Conservation (phyloP, 2,113 vertebrate genomes). For the Galemys pyrenaicus region DNA sequence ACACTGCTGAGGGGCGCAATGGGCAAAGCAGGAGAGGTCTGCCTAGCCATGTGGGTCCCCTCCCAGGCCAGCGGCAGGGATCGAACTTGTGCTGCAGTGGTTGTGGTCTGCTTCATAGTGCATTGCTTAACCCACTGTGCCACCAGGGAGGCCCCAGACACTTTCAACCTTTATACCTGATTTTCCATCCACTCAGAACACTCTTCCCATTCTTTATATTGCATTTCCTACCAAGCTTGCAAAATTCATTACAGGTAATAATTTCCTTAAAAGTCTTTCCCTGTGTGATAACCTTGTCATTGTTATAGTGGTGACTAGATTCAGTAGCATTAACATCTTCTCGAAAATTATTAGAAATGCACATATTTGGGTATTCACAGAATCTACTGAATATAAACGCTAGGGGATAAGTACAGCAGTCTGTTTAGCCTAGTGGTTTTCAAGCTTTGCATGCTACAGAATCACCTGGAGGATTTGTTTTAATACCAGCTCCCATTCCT, state of each 20-base stretch:
- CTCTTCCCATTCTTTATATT: not conserved
- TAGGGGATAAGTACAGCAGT: not conserved
- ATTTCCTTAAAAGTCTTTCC: not conserved
- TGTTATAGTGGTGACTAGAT: not conserved
- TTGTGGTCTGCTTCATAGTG: no score
- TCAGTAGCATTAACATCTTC: not conserved
- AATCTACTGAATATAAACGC: not conserved
- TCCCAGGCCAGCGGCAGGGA: no score
- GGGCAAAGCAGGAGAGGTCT: no score
- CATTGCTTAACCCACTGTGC: no score
- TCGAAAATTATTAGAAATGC: conserved; percentile 38
- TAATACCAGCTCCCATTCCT: not conserved
- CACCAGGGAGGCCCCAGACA: no score
- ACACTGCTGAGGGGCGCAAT: no score
- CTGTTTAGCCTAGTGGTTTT: not conserved
- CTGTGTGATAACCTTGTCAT: not conserved
- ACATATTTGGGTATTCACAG: not conserved
- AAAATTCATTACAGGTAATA: not conserved
- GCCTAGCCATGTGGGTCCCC: no score
- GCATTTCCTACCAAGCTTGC: not conserved
- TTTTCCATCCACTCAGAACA: not conserved
- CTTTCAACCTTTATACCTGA: not conserved
- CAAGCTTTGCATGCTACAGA: not conserved
- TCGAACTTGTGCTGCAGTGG: no score
- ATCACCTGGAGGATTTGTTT: not conserved